Conservation (phyloP, 2,113 vertebrate genomes). For the Xiphophorus maculatus region DNA sequence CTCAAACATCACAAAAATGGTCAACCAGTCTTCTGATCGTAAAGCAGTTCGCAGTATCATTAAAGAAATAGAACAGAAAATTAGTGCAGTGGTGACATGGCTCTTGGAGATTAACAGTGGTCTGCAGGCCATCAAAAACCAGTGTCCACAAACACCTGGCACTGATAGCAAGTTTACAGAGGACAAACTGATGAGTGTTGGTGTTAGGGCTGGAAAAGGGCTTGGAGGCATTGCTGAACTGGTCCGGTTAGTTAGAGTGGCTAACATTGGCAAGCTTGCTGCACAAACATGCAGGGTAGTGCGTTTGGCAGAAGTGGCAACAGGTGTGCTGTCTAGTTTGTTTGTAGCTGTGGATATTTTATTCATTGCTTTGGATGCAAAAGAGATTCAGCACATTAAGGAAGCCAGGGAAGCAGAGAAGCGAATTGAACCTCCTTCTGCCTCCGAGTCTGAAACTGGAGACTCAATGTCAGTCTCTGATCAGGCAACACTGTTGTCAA, state of each 20-base stretch:
- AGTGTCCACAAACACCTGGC: fast-evolving
- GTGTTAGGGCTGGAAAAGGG: background rate
- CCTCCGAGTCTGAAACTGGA: background rate
- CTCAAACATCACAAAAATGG: slow-evolving; percentile 62
- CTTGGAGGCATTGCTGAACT: slow-evolving; percentile 19
- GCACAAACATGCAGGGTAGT: slow-evolving; percentile 28
- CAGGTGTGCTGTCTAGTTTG: slow-evolving; percentile 16
- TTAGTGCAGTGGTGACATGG: slow-evolving; percentile 19
- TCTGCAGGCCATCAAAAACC: background rate
- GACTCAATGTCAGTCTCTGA: background rate
- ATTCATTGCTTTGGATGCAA: slow-evolving; percentile 52
- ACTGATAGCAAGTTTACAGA: fast-evolving
- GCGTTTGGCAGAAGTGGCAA: slow-evolving; percentile 16
- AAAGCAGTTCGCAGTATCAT: slow-evolving; percentile 39
- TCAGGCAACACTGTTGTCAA: background rate
- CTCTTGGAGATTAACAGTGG: background rate
- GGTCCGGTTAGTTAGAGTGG: slow-evolving; percentile 2
- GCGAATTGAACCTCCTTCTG: background rate
- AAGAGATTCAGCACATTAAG: slow-evolving; percentile 42
- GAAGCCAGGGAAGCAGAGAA: background rate
- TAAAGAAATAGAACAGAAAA: slow-evolving; percentile 32
- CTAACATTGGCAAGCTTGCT: slow-evolving; percentile 1
- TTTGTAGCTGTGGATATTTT: slow-evolving; percentile 40
- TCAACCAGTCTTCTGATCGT: slow-evolving; percentile 47
- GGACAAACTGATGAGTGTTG: background rate